These are phyloP conservation scores for Ceraclea dissimilis DNA, from an alignment of 2,888 invertebrate genomes.

Conservation along the genomic window DNA sequence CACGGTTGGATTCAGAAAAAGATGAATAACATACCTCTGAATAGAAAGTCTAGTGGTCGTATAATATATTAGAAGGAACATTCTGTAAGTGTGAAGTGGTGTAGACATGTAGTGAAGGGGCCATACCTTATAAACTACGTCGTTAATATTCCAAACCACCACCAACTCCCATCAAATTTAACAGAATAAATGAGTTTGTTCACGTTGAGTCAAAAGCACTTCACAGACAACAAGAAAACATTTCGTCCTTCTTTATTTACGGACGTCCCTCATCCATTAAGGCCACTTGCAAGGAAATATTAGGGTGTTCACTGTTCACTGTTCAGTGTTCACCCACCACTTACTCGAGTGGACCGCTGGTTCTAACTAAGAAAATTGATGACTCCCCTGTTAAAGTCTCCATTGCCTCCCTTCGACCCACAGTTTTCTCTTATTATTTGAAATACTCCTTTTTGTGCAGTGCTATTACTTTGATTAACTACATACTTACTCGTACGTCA, in stretches of 20 bases:
- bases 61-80: no score
- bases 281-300: background rate
- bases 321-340: background rate
- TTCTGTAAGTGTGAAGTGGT: no score
- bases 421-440: background rate
- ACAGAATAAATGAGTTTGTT: no score
- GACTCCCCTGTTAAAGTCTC: background rate
- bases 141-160: no score
- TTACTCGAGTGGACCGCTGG: background rate
- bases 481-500: background rate
- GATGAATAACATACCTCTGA: no score
- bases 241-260: background rate
- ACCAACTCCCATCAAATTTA: no score
- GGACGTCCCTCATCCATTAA: background rate
- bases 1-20: no score
- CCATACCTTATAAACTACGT: no score
- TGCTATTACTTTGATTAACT: conserved; percentile 1
- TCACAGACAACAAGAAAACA: no score
- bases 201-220: no score
- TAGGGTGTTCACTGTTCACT: background rate
- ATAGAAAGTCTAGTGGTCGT: no score
- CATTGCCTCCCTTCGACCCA: background rate
- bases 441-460: background rate
- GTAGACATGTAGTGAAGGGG: no score
- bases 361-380: background rate